These are phyloP conservation scores for Ciconia boyciana DNA, from an alignment of 2,113 vertebrate species.

Conservation along the genomic window DNA sequence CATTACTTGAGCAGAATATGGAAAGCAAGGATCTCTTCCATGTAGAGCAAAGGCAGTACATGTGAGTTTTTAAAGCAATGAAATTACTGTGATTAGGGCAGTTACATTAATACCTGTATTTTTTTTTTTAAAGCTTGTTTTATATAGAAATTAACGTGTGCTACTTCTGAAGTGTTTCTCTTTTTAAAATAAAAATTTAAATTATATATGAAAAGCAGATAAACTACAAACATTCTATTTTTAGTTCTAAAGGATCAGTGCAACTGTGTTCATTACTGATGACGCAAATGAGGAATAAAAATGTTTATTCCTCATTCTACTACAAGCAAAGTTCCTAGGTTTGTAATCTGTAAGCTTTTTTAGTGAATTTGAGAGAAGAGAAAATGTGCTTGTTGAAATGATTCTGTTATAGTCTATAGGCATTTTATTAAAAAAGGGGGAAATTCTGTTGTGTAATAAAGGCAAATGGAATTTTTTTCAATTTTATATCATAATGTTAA, in stretches of 20 bases:
- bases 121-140: background rate
- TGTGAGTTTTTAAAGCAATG: slow-evolving; percentile 77
- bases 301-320: background rate
- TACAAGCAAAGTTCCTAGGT: background rate
- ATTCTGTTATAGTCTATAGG: background rate
- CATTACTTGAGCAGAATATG: slow-evolving; percentile 96
- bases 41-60: slow-evolving; percentile 97
- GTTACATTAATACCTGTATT: background rate
- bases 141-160: background rate
- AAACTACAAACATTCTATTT: background rate
- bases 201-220: background rate
- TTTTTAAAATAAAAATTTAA: background rate
- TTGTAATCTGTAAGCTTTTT: background rate
- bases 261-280: background rate
- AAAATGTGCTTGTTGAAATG: background rate
- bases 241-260: background rate
- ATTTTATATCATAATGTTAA: background rate
- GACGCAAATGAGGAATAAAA: background rate
- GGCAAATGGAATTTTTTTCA: background rate
- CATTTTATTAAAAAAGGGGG: background rate
- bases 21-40: slow-evolving; percentile 99
- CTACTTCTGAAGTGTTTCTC: background rate
- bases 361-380: background rate
- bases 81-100: background rate
- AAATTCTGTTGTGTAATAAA: background rate